phyloP scores from a whole-genome alignment of 2,888 invertebrate genomes.

The Bellardia bayeri region DNA sequence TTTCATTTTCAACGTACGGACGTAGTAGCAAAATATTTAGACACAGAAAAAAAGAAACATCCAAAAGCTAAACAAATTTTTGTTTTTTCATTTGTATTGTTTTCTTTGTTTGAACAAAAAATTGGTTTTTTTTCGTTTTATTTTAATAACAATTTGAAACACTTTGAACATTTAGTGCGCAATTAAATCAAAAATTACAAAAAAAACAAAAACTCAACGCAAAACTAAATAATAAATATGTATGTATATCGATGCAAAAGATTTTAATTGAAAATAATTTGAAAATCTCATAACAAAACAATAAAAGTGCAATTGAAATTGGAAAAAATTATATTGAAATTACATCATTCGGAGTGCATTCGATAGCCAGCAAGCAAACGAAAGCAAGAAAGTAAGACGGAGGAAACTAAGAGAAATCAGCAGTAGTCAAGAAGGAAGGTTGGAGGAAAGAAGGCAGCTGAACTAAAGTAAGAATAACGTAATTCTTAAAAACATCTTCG shows the following conservation, averaged over 20 bases:
- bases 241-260: slow-evolving; percentile 43
- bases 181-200: slow-evolving; percentile 62
- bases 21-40: slow-evolving; percentile 59
- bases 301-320: slow-evolving; percentile 64
- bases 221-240: slow-evolving; percentile 48
- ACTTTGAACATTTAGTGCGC: slow-evolving; percentile 65
- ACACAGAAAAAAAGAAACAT: slow-evolving; percentile 27
- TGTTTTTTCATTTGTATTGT: slow-evolving; percentile 60
- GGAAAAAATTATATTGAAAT: slow-evolving; percentile 33
- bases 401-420: background rate
- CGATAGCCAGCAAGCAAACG: slow-evolving; percentile 13
- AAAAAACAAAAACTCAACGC: background rate
- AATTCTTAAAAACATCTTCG: slow-evolving; percentile 3
- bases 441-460: slow-evolving; percentile 12
- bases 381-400: background rate
- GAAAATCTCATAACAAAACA: slow-evolving; percentile 53
- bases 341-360: slow-evolving; percentile 55
- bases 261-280: slow-evolving; percentile 60
- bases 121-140: slow-evolving; percentile 56
- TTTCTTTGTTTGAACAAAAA: slow-evolving; percentile 67
- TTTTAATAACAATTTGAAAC: slow-evolving; percentile 44
- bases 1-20: slow-evolving; percentile 70
- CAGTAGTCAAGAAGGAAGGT: background rate
- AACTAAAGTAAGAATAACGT: slow-evolving; percentile 13
- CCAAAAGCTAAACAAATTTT: slow-evolving; percentile 49